Base-by-base conservation (phyloP, 2,888 invertebrate genomes). In the Dasysyrphus albostriatus region DNA sequence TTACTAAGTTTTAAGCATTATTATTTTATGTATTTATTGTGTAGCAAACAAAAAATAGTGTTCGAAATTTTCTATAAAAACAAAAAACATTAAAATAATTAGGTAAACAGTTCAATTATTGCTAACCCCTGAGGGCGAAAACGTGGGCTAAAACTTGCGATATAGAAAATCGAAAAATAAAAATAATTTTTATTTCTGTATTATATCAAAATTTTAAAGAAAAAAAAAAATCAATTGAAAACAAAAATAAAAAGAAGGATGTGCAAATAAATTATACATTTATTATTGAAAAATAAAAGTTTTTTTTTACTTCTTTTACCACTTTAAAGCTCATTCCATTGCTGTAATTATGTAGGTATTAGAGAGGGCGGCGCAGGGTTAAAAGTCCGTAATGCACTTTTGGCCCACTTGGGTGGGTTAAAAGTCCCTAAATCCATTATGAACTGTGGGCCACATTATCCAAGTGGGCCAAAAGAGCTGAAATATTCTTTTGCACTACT, bases 181-280 rank as follows among this genome's bases (percentile, higher is more conserved):
- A 24, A 56, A 47, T 3, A 61, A 44, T 10, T 67, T 70, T 79
- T 65, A 81, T 81, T 85, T 85, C 81, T 81, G 84, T 85, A 81
- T 75, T 44, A 73, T 85, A 85, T 85, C 81, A 84, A 80, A 24
- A 73, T 76, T 80, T 81, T 76, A 34, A 74, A 51, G 2, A 51
- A 24, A 67, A 44, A 49, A 47, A n/a, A 12, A 37, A 63, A 56
- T 1, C 6, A 14, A 29, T 29, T 63, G 42, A 73, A 47, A 72
- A 19, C 70, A 61, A 69, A 14, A 2, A 47, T 2, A 47, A 75
- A 80, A 70, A 65, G 24, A 34, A 74, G 63, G 58, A 85, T 77
- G 84, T 85, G 84, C 81, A 85, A 81, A 85, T 85, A 85, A 81
- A 85, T 85, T 76, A 85, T 80, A 80, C 70, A 84, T 84, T 84